Evolutionary conservation across 2,888 invertebrate genomes (phyloP), one percentile per base, ranked within the genome.

Genomic region (Marronus borbonicus): DNA sequence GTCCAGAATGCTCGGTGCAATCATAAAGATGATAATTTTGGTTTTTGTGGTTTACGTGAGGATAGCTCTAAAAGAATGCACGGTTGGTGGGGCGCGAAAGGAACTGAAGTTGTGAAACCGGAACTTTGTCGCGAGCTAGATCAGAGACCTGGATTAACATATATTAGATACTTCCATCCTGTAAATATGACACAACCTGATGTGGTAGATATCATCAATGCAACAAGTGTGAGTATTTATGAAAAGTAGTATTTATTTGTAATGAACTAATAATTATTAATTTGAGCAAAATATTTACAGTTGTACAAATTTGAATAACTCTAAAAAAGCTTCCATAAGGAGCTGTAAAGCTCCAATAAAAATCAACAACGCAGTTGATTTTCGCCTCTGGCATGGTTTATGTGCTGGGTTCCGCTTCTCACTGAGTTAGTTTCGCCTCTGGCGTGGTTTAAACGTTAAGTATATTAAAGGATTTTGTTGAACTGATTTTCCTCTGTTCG

Each of bases 1-100:
- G 97, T 98, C 1, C 97, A 97, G 86, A 96, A 96, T 85, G 96
- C 96, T 0, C 91, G 95, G 60, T 98, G 98, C 86, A 97, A 97
- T 87, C 95, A 95, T 83, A 94, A 94, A 84, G 94, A 96, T 85
- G 93, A 95, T 87, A 94, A 93, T 86, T 94, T 94, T 83, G 96
- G 96, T 0, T 94, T 95, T 8, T 96, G 96, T 83, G 96, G 96
- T 0, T 85, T 91, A 58, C 88, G 91, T 79, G 96, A 96, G 85
- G 95, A 95, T 84, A 94, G 94, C 28, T 94, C 94, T 0, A 94
- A 94, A 8, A 94, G 94, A 85, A 93, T 94, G 81, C 93, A 94
- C 0, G 96, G 96, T 0, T 97, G 97, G 97, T 97, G 97, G 97
- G 96, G 96, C 2, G 89, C 93, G 0, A 94, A 94, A 79, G 97